Evolutionary conservation across 2,888 invertebrate genomes (phyloP), one percentile per base, ranked within the genome.

Genomic region (Lasioglossum morio): DNA sequence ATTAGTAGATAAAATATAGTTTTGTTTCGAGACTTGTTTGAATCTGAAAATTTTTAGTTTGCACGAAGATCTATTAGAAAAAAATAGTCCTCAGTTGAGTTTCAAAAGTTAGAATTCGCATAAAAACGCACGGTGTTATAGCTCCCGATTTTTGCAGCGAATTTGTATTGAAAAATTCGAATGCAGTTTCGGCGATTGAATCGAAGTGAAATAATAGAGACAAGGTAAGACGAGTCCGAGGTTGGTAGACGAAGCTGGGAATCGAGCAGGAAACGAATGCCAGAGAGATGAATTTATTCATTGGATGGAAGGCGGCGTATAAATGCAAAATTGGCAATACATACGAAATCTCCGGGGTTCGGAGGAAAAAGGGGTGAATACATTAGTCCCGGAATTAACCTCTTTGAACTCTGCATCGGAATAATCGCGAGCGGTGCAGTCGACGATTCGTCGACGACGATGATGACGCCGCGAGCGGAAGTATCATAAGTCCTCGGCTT

Each of bases 321-420:
- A 95, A 95, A 95, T 95, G 95, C 95, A 95, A 95, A 95, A 95
- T 95, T 95, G 95, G 94, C 95, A 95, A 95, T 95, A 95, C 95
- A 95, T 95, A 95, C 95, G 94, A 95, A 95, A 95, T 95, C 94
- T 95, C 94, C 94, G 93, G 92, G 94, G 93, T 94, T 94, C 93
- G 40, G 93, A 93, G 95, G 95, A 95, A 95, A 95, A 94, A 95
- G 95, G 95, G 95, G 95, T 95, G 95, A 95, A 95, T 95, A 95
- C 93, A 95, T 95, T 95, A 93, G 93, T 93, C 93, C 92, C 88
- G 93, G 93, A 95, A 95, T 95, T 95, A 95, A 95, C 93, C 95
- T 92, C 94, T 93, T 92, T 93, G 93, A 93, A 93, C 93, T 93
- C 91, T 94, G 93, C 94, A 95, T 91, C 94, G 92, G 93, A 93